A percentile compares a stretch with the other conserved stretches of the same genome.
Conservation (phyloP, 2,797 vertebrate species). For the Catostomus latipinnis region DNA sequence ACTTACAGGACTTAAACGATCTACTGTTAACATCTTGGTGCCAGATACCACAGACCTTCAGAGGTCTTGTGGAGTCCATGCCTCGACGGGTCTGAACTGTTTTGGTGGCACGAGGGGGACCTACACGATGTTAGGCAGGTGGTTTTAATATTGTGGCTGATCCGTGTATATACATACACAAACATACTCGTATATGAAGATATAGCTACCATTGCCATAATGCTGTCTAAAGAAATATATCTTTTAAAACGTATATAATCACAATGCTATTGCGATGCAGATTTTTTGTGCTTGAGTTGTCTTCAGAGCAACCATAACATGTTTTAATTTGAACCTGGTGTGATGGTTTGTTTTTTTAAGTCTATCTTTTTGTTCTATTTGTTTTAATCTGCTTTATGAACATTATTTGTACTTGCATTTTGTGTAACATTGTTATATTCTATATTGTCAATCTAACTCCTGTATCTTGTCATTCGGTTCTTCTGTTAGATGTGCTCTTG, state of each 20-base stretch:
- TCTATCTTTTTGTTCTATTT: not conserved
- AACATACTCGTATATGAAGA: slow-evolving; percentile 4
- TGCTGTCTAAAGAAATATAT: not conserved
- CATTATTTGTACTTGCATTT: not conserved
- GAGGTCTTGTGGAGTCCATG: no score
- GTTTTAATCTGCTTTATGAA: not conserved
- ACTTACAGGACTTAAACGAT: no score
- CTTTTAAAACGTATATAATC: slow-evolving; percentile 32
- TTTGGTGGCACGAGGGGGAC: slow-evolving; percentile 8
- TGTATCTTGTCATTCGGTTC: not conserved
- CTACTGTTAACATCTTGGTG: no score
- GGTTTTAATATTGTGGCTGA: not conserved
- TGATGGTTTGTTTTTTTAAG: slow-evolving; percentile 15
- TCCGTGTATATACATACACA: slow-evolving; percentile 3
- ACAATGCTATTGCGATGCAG: slow-evolving; percentile 36
- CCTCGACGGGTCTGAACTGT: no score
- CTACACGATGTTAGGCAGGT: not conserved
- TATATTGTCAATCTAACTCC: not conserved
- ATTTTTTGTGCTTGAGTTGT: slow-evolving; percentile 9
- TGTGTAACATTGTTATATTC: not conserved
- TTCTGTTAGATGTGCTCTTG: not conserved
- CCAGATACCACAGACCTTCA: no score
- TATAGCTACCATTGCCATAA: slow-evolving; percentile 10
- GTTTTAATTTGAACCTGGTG: slow-evolving; percentile 30
- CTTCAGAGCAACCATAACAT: slow-evolving; percentile 8